Percentiles rank a stretch among this genome's conserved stretches.
Evolutionary conservation across 1,140 invertebrate species (phyloP).

Genomic region (Probaryconus sp.): DNA sequence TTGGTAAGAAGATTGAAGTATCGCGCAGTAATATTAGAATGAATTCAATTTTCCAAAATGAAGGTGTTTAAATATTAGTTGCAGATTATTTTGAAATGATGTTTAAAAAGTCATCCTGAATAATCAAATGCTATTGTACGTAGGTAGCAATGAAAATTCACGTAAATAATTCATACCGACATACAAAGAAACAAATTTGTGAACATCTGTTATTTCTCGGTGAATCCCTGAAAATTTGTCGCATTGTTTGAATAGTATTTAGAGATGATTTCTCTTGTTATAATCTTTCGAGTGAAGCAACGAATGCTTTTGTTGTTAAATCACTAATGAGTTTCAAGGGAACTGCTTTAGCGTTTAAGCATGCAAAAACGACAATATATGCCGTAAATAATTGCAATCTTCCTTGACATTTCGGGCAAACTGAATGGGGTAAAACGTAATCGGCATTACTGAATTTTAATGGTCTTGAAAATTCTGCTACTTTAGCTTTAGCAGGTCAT

Average conservation of each 20-base stretch:
- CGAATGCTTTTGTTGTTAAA: slow-evolving; percentile 14
- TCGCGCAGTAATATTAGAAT: no score
- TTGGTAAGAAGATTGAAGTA: no score
- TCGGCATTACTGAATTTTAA: slow-evolving; percentile 27
- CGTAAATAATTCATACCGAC: neutral
- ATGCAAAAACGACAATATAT: slow-evolving; percentile 28
- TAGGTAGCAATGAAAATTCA: no score
- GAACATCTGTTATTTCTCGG: slow-evolving; percentile 1
- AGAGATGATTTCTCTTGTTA: neutral
- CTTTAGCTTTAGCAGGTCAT: slow-evolving; percentile 14
- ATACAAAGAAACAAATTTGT: slow-evolving; percentile 21
- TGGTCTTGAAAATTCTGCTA: slow-evolving; percentile 14
- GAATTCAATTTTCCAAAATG: no score
- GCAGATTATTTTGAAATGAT: no score
- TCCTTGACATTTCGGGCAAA: slow-evolving; percentile 16
- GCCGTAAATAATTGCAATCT: slow-evolving; percentile 39
- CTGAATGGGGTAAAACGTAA: slow-evolving; percentile 19
- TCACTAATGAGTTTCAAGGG: slow-evolving; percentile 29
- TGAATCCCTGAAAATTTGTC: neutral
- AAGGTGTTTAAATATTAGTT: no score
- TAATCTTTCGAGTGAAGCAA: no score
- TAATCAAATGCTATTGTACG: no score
- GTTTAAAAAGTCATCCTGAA: no score
- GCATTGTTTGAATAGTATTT: slow-evolving; percentile 5
- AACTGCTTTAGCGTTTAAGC: neutral